These are phyloP conservation scores for Lasiommata megera DNA, from an alignment of 2,888 invertebrate genomes.

Conservation along the genomic window DNA sequence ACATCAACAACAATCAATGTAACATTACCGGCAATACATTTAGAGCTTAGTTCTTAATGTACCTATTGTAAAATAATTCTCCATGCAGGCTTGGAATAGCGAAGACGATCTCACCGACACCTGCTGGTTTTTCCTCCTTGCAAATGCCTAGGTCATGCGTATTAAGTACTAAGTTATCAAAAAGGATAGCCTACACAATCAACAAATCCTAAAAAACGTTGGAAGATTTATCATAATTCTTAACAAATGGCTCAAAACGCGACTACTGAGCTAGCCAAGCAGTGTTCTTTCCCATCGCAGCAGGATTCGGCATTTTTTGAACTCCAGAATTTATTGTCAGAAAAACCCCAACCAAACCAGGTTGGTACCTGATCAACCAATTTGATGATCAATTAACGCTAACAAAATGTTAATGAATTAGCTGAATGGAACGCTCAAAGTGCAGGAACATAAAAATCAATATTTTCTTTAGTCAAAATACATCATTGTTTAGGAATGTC, in stretches of 20 bases:
- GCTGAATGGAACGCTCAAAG: background rate
- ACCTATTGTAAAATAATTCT: background rate
- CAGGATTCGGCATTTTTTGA: too few species aligned
- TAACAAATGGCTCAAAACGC: too few species aligned
- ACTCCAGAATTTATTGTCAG: too few species aligned
- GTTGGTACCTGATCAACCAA: too few species aligned
- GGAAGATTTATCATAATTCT: too few species aligned
- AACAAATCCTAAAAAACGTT: too few species aligned
- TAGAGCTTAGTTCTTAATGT: background rate
- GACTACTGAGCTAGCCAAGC: too few species aligned
- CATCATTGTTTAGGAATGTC: constrained; percentile 58
- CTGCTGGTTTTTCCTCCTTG: background rate
- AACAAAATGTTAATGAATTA: background rate
- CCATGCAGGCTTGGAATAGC: background rate
- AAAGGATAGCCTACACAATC: too few species aligned
- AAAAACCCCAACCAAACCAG: too few species aligned
- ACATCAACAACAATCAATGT: constrained; percentile 20
- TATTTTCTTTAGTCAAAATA: constrained; percentile 12
- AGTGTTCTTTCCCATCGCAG: too few species aligned
- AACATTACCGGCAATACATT: constrained; percentile 5
- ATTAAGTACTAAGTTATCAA: background rate
- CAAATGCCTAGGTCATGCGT: background rate
- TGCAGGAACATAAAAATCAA: background rate
- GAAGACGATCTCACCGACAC: background rate
- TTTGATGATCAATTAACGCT: background rate